Base-by-base conservation (phyloP, 2,888 invertebrate genomes). In the Ophioninae sp. region DNA sequence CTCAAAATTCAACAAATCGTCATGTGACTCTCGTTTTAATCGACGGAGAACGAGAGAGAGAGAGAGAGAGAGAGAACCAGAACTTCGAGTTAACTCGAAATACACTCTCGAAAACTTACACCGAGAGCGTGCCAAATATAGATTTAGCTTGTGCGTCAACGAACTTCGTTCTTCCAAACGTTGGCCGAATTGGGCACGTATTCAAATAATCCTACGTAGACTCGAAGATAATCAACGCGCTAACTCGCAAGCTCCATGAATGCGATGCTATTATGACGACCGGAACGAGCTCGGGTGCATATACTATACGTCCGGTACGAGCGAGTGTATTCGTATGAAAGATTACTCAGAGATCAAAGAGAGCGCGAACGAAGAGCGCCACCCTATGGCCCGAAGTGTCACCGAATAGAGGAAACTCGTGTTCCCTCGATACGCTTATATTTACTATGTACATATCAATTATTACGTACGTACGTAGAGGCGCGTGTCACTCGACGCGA, bases 81-180 rank as follows among this genome's bases (percentile, higher is more conserved):
- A n/a, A n/a, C n/a, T n/a, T 30, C 30, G 59, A 81, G 70, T 65
- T n/a, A 23, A 37, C 0, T 39, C 13, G 6, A 57, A 30, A 17
- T n/a, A 17, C 21, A 37, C 67, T 7, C 23, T 21, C 37, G 37
- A 59, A 65, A 61, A 61, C 23, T 21, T 10, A 21, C 67, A 61
- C 37, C 41, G 37, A 41, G 21, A 61, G 21, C 61, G 74, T 65
- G 30, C 81, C 73, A 76, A 82, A 82, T 79, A 84, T 84, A 84
- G 76, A 76, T 82, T 81, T 79, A 64, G 67, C 78, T 81, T 84
- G 76, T 84, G 82, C 84, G 84, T 84, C 82, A 84, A 84, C 84
- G 84, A 84, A 84, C 84, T 84, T 84, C 69, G 82, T 82, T 84
- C 81, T 39, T 41, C 73, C 73, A 69, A 82, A 76, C 77, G 56